A percentile compares a stretch with the other conserved stretches of the same genome.
Conservation (phyloP, 2,113 vertebrate genomes). For the Pelvicachromis taeniatus region DNA sequence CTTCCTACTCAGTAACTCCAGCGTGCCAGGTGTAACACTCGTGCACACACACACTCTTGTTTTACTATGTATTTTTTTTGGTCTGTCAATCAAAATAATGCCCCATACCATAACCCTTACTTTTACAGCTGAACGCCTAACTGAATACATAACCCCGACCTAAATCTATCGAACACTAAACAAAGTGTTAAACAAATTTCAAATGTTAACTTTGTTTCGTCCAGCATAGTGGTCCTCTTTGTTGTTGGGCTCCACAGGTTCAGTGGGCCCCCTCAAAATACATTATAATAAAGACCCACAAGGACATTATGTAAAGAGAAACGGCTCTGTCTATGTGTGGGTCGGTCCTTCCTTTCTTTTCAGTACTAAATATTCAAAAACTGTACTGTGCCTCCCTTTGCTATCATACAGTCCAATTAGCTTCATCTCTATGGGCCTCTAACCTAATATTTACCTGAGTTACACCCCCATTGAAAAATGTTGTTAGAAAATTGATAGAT, state of each 20-base stretch:
- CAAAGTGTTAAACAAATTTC: not conserved
- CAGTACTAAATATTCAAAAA: not conserved
- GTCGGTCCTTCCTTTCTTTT: not conserved
- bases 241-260: not conserved
- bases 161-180: not conserved
- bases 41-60: not conserved
- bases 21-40: slow-evolving; percentile 46
- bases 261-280: not conserved
- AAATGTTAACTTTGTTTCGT: not conserved
- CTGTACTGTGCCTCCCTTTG: not conserved
- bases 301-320: not conserved
- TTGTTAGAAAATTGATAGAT: slow-evolving; percentile 87
- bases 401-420: slow-evolving; percentile 58
- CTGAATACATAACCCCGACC: not conserved
- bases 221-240: not conserved
- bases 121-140: not conserved
- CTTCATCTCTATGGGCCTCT: slow-evolving; percentile 62
- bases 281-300: not conserved
- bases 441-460: slow-evolving; percentile 82
- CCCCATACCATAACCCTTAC: not conserved
- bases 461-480: slow-evolving; percentile 75
- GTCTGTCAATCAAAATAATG: not conserved
- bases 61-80: not conserved
- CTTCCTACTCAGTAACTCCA: slow-evolving; percentile 18
- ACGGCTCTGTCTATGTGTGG: not conserved